A percentile compares a stretch with the other conserved stretches of the same genome.
These are phyloP conservation scores for Microctonus brassicae DNA, from an alignment of 2,888 invertebrate species.

Conservation along the genomic window DNA sequence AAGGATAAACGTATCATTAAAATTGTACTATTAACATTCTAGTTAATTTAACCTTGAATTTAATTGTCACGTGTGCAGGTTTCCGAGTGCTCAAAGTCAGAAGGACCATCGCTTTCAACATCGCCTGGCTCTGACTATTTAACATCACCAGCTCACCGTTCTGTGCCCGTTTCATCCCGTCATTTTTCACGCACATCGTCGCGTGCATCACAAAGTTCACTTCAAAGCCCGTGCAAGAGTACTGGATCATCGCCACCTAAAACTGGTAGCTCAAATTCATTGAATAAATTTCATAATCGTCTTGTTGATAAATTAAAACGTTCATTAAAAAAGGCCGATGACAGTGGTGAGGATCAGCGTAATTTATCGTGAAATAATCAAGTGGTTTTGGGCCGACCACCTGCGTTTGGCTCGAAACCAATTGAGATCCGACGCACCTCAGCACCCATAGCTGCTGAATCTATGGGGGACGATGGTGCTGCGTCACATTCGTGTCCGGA, in stretches of 20 bases:
- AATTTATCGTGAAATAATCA: constrained; percentile 67
- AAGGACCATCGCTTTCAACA: constrained; percentile 79
- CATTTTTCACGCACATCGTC: constrained; percentile 76
- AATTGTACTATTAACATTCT: background rate
- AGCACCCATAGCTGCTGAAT: constrained; percentile 54
- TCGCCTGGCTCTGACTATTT: constrained; percentile 76
- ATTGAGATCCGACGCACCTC: constrained; percentile 67
- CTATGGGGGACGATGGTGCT: constrained; percentile 41
- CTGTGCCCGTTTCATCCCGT: constrained; percentile 77
- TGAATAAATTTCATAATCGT: constrained; percentile 85
- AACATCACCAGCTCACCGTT: constrained; percentile 75
- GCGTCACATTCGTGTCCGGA: constrained; percentile 62
- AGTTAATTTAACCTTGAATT: background rate
- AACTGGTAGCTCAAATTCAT: constrained; percentile 73
- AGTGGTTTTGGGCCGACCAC: constrained; percentile 66
- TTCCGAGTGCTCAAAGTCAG: constrained; percentile 81
- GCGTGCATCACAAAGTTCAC: constrained; percentile 75
- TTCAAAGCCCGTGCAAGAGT: constrained; percentile 78
- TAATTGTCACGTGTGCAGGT: constrained; percentile 65
- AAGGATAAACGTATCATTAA: background rate
- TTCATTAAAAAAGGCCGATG: constrained; percentile 75
- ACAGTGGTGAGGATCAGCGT: constrained; percentile 71
- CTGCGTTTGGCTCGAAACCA: constrained; percentile 65
- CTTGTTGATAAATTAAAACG: constrained; percentile 84
- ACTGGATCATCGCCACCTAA: constrained; percentile 77